Conservation (phyloP, 2,888 invertebrate species). For the Lypha dubia region DNA sequence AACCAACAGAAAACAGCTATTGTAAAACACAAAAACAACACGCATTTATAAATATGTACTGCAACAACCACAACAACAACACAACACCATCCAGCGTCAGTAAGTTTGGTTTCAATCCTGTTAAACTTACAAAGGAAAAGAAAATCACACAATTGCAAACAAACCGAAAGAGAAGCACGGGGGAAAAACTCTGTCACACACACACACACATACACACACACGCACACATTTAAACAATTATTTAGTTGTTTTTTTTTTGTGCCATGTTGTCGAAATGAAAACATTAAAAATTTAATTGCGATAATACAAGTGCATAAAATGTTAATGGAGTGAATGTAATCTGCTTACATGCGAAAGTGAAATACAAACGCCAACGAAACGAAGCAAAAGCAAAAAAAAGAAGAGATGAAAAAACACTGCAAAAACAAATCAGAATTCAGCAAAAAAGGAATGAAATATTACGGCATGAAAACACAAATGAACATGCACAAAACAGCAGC, state of each 20-base stretch:
- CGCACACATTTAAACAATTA: slow-evolving; percentile 35
- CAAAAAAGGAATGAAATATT: slow-evolving; percentile 14
- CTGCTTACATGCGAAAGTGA: slow-evolving; percentile 76
- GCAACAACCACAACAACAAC: slow-evolving; percentile 18
- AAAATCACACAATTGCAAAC: background rate
- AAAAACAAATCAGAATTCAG: slow-evolving; percentile 46
- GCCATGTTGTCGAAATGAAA: slow-evolving; percentile 79
- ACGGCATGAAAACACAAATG: slow-evolving; percentile 29
- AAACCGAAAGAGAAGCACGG: background rate
- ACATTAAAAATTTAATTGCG: slow-evolving; percentile 83
- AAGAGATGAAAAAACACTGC: slow-evolving; percentile 8
- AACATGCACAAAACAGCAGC: slow-evolving; percentile 11
- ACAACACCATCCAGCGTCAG: background rate
- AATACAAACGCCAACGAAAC: slow-evolving; percentile 63
- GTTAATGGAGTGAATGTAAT: slow-evolving; percentile 82
- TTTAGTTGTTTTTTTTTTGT: slow-evolving; percentile 43
- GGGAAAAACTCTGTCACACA: background rate
- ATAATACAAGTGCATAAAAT: slow-evolving; percentile 83
- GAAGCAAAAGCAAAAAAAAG: no score
- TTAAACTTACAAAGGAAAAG: slow-evolving; percentile 11
- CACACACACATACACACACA: no score
- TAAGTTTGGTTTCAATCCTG: background rate
- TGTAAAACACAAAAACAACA: background rate
- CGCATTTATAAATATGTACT: background rate
- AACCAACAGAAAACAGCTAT: background rate